Evolutionary conservation across 2,888 invertebrate species (phyloP), one percentile per base, ranked within the genome.

Genomic region (Pandemis cinnamomeana): DNA sequence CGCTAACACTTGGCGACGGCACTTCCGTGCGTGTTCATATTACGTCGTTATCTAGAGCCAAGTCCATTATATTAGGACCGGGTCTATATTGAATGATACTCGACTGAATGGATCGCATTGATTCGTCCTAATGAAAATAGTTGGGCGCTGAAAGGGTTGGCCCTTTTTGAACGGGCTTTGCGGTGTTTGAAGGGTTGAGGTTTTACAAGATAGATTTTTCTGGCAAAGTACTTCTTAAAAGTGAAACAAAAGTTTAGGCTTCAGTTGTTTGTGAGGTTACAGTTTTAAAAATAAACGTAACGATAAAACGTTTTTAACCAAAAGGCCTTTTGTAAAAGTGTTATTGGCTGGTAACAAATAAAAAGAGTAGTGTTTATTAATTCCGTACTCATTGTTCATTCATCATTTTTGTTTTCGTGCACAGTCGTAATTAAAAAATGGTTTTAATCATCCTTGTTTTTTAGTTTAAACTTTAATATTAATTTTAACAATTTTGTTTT

Each of bases 51-150:
- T 70, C 69, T 36, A 51, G 64, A 63, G 51, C 36, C 51, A 64
- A 69, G 76, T 64, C 78, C 72, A 77, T 82, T 83, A 84, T 81
- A 81, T 84, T 80, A 83, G 77, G 67, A 55, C 58, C 48, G 61
- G 77, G 79, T 78, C 80, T 80, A 81, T 83, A 81, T 83, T 79
- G 81, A 81, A 79, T 80, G 81, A 80, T 79, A 76, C 79, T 77
- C 66, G 78, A 77, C 78, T 81, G 80, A 80, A 75, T 77, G 72
- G 77, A 70, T 70, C 44, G 78, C 81, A 83, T 85, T 82, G 81
- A 84, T 81, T 81, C 77, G 70, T 66, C 72, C 72, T 78, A 79
- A 78, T 80, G 77, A 78, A 80, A 77, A 78, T 79, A 78, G 76
- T 77, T 72, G 68, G 75, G 55, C 20, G 13, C 58, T 71, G 62